phyloP scores from a whole-genome alignment of 2,888 invertebrate genomes.

The Plagiodera versicolora region DNA sequence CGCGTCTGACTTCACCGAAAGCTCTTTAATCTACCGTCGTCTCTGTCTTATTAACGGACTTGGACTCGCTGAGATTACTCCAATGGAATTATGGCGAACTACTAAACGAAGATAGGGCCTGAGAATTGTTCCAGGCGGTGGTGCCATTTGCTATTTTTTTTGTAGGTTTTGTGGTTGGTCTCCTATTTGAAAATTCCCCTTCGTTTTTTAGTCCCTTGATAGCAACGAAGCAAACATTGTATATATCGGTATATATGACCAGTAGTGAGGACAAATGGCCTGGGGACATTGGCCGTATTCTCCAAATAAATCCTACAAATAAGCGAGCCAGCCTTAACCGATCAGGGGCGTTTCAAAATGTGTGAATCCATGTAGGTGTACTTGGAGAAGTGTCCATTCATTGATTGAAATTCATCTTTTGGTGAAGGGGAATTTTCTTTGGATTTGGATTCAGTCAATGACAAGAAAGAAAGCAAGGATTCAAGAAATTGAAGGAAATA shows the following conservation, averaged over 20 bases:
- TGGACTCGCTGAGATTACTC: constrained; percentile 1
- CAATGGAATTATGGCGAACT: no score
- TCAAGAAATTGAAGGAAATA: no score
- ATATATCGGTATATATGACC: constrained; percentile 34
- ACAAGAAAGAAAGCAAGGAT: no score
- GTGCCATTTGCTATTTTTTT: not conserved
- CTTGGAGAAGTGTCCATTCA: no score
- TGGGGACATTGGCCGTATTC: constrained; percentile 51
- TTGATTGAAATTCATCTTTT: no score
- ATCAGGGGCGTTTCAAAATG: constrained; percentile 13
- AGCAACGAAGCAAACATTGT: constrained; percentile 37
- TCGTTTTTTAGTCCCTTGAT: constrained; percentile 16
- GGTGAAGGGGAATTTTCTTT: no score
- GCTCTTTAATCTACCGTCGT: constrained; percentile 52
- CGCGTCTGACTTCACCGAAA: constrained; percentile 46
- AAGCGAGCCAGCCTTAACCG: constrained; percentile 36
- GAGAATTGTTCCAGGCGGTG: not conserved
- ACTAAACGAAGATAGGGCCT: no score
- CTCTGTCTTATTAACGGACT: constrained; percentile 12
- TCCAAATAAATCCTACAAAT: constrained; percentile 53
- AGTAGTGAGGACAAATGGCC: constrained; percentile 50
- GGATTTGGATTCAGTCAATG: no score
- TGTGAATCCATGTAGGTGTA: no score
- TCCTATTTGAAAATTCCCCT: constrained; percentile 9
- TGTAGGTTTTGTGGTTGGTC: not conserved